These are phyloP conservation scores for Cyanoramphus novaezelandiae DNA, from an alignment of 2,113 vertebrate genomes.

Conservation along the genomic window DNA sequence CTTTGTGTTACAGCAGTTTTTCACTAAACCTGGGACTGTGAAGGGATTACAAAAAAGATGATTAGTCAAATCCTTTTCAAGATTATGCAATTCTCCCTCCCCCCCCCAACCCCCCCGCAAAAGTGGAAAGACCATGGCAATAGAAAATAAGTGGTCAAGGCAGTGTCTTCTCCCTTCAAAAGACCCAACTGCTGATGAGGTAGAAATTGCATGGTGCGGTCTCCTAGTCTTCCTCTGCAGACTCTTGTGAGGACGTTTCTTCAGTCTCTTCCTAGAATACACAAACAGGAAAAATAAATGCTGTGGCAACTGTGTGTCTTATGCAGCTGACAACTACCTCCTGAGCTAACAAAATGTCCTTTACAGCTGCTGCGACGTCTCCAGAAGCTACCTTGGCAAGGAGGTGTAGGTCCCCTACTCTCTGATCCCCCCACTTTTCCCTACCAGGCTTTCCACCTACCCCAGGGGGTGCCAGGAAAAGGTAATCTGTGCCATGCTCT, in stretches of 20 bases:
- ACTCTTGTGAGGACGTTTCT: conserved; percentile 87
- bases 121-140: conserved; percentile 82
- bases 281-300: conserved; percentile 43
- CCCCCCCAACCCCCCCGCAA: conserved; percentile 31
- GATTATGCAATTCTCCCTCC: conserved; percentile 62
- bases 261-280: conserved; percentile 86
- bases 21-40: conserved; percentile 84
- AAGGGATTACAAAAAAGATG: conserved; percentile 80
- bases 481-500: neutral
- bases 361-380: neutral
- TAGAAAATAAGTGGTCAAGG: conserved; percentile 90
- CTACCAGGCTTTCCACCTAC: neutral
- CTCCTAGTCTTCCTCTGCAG: conserved; percentile 88
- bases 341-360: neutral
- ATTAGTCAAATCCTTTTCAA: conserved; percentile 82
- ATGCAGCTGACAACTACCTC: neutral
- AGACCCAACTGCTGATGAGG: conserved; percentile 95
- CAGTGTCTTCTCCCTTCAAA: conserved; percentile 91
- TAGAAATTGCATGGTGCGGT: conserved; percentile 84
- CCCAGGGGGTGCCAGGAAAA: neutral
- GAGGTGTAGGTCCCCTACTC: neutral
- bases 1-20: conserved; percentile 85
- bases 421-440: neutral
- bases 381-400: neutral
- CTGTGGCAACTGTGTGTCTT: accelerated